A percentile compares a stretch with the other conserved stretches of the same genome.
These are phyloP conservation scores for Passer montanus DNA, from an alignment of 2,113 vertebrate species.

Conservation along the genomic window DNA sequence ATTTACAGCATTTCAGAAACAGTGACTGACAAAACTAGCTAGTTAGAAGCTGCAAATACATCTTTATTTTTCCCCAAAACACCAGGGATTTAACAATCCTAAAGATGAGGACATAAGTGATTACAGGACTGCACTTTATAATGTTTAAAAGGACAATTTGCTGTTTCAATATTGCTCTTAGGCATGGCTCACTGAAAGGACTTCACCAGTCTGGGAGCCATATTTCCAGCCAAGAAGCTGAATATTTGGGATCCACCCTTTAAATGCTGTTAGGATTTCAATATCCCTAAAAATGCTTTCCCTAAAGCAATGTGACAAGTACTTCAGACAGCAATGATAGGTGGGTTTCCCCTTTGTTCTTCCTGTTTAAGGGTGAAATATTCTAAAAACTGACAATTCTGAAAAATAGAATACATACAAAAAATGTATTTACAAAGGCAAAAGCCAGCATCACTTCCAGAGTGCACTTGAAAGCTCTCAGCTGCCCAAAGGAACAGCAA, in stretches of 20 bases:
- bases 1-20: neutral
- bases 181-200: neutral
- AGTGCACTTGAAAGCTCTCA: neutral
- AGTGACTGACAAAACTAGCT: neutral
- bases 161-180: neutral
- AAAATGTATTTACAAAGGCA: neutral
- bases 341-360: neutral
- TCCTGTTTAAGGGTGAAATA: neutral
- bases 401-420: rapidly evolving
- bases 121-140: constrained; percentile 34
- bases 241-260: neutral
- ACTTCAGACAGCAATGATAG: neutral
- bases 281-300: neutral
- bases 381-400: neutral
- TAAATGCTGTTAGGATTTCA: neutral
- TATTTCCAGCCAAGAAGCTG: neutral
- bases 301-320: neutral
- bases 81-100: constrained; percentile 13
- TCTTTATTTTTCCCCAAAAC: neutral
- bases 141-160: constrained; percentile 23
- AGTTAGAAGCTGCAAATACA: neutral
- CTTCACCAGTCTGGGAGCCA: neutral
- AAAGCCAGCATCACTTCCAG: neutral
- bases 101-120: constrained; percentile 9
- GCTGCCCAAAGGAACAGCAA: neutral